Evolutionary conservation across 2,113 vertebrate genomes (phyloP).

Genomic region (Bufo gargarizans): DNA sequence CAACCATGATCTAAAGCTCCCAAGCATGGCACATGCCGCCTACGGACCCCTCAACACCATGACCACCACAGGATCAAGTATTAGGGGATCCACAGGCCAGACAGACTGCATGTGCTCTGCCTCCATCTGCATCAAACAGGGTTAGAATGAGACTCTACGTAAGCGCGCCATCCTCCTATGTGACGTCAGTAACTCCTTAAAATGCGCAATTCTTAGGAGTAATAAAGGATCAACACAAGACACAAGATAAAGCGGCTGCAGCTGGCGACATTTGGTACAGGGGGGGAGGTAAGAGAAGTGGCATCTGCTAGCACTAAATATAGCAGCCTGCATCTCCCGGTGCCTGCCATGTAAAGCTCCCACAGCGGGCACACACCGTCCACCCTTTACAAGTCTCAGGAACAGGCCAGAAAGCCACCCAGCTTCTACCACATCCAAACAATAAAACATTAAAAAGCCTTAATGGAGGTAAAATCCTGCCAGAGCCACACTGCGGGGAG

Average conservation of each 20-base stretch:
- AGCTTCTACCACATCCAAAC: neutral
- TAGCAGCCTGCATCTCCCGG: constrained; percentile 72
- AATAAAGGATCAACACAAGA: neutral
- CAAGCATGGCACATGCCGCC: neutral
- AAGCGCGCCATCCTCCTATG: too few relatives aligned
- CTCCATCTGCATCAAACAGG: too few relatives aligned
- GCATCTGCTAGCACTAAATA: constrained; percentile 84
- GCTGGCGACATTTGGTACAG: constrained; percentile 75
- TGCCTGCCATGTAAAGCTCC: constrained; percentile 69
- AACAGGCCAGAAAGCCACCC: neutral
- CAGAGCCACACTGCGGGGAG: neutral
- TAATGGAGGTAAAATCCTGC: neutral
- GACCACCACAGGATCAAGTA: too few relatives aligned
- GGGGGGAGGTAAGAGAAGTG: constrained; percentile 63
- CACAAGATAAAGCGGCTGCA: constrained; percentile 65
- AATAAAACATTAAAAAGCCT: neutral
- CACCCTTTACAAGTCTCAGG: neutral
- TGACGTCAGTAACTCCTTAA: too few relatives aligned
- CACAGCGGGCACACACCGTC: constrained; percentile 63
- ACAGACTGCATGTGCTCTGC: too few relatives aligned
- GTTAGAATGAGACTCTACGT: too few relatives aligned
- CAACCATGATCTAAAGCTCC: neutral
- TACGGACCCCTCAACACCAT: neutral
- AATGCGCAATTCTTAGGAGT: neutral
- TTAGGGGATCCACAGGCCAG: too few relatives aligned